Conservation (phyloP, 2,113 vertebrate genomes). For the Nerophis lumbriciformis region DNA sequence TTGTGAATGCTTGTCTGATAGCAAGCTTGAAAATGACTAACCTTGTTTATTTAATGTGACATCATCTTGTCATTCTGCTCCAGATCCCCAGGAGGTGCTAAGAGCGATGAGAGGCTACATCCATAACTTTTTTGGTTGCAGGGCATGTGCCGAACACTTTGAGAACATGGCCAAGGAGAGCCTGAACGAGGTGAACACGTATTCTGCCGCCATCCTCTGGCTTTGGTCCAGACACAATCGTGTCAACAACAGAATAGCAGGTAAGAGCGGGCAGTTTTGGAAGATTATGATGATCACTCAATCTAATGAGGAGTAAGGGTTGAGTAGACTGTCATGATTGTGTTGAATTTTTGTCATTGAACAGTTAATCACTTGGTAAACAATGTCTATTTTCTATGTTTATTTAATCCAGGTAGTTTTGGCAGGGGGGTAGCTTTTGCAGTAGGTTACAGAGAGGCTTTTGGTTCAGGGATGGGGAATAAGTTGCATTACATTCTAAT, state of each 20-base stretch:
- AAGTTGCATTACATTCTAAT: too few species aligned
- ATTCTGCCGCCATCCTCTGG: conserved; percentile 72
- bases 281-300: background rate
- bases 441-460: too few species aligned
- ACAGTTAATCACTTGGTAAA: too few species aligned
- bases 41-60: too few species aligned
- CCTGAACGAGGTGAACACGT: conserved; percentile 58
- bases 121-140: conserved; percentile 84
- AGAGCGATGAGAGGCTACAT: conserved; percentile 77
- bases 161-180: conserved; percentile 80
- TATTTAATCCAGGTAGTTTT: too few species aligned
- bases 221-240: conserved; percentile 87
- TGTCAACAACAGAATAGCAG: conserved; percentile 86
- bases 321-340: too few species aligned
- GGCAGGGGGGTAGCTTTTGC: too few species aligned
- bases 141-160: conserved; percentile 80
- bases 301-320: too few species aligned
- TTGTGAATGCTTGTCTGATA: too few species aligned
- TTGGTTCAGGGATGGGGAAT: too few species aligned
- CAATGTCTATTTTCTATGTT: too few species aligned
- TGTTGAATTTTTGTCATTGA: too few species aligned
- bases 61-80: background rate
- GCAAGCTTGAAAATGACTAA: background rate
- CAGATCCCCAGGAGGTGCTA: conserved; percentile 79
- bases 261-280: conserved; percentile 50